phyloP scores from a whole-genome alignment of 2,113 vertebrate genomes.

The Terrapene triunguis region DNA sequence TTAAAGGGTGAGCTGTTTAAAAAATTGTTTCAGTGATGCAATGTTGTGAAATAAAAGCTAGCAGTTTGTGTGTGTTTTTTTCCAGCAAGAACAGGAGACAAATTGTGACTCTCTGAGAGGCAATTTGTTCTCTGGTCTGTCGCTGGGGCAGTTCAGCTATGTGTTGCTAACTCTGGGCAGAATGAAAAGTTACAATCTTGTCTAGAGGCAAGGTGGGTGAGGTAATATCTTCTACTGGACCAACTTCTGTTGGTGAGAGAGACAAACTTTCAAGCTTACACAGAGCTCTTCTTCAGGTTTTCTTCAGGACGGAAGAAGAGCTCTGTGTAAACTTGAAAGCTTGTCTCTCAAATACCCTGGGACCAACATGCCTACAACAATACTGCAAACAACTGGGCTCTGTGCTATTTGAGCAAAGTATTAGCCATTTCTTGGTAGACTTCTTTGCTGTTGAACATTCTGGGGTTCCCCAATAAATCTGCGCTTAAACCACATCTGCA shows the following conservation, averaged over 20 bases:
- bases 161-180: background rate
- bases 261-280: too few species aligned
- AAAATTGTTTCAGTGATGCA: background rate
- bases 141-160: background rate
- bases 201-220: background rate
- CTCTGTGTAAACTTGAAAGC: background rate
- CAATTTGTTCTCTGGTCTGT: background rate
- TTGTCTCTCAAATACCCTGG: background rate
- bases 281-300: too few species aligned
- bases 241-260: background rate
- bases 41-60: background rate
- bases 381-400: background rate
- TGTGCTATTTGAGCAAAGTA: background rate
- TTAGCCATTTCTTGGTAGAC: background rate
- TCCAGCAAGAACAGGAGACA: background rate
- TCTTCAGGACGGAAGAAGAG: too few species aligned
- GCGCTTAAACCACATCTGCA: background rate
- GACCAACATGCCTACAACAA: background rate
- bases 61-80: background rate
- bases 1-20: background rate
- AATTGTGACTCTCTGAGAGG: background rate
- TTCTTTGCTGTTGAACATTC: background rate
- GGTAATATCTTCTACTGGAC: background rate
- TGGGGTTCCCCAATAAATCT: background rate
- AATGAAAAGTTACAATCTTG: background rate